A percentile compares a stretch with the other conserved stretches of the same genome.
Evolutionary conservation across 2,888 invertebrate genomes (phyloP).

Genomic region (Melangyna quadrimaculata): DNA sequence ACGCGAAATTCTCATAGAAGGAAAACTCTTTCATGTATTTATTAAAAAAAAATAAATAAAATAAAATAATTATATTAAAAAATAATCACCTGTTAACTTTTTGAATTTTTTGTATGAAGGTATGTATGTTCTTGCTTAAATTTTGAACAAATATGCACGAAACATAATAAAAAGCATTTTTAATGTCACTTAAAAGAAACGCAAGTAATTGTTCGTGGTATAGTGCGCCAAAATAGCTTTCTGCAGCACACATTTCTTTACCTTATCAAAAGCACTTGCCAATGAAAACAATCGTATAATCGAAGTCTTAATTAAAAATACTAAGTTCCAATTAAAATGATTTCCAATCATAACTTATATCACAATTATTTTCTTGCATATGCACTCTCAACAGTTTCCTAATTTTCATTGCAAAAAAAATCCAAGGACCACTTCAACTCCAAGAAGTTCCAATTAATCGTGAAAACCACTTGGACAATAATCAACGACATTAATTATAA

Average conservation of each 20-base stretch:
- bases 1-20: too few species aligned
- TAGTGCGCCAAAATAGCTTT: neutral
- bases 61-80: too few species aligned
- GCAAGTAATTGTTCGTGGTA: neutral
- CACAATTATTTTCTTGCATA: neutral
- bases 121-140: too few species aligned
- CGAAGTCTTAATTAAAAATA: slow-evolving; percentile 18
- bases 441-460: slow-evolving; percentile 61
- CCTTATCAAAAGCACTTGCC: neutral
- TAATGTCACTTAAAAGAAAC: neutral
- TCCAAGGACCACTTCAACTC: slow-evolving; percentile 28
- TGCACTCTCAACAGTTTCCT: slow-evolving; percentile 14
- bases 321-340: slow-evolving; percentile 19
- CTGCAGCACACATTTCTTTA: neutral
- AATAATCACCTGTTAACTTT: too few species aligned
- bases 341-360: slow-evolving; percentile 16
- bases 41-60: too few species aligned
- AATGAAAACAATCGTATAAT: slow-evolving; percentile 9
- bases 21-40: too few species aligned
- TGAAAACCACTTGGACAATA: slow-evolving; percentile 54
- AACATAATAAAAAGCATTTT: neutral
- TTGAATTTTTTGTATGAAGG: too few species aligned
- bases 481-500: slow-evolving; percentile 65
- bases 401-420: slow-evolving; percentile 23
- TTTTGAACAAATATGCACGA: too few species aligned